Conservation (phyloP, 2,113 vertebrate species). For the Grallaria varia region DNA sequence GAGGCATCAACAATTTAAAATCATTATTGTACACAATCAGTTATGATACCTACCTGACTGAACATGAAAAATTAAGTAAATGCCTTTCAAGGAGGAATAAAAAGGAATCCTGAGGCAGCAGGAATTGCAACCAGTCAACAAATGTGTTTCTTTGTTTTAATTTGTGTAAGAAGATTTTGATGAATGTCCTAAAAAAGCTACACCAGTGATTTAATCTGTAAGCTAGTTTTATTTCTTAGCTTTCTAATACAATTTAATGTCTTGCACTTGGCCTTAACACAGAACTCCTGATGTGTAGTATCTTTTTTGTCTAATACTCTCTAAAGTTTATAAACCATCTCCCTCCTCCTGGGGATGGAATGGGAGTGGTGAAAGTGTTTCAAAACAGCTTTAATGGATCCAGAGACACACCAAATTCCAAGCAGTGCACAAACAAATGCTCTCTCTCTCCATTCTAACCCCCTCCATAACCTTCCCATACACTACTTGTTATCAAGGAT, state of each 20-base stretch:
- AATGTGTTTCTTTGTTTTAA: background rate
- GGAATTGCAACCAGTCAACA: background rate
- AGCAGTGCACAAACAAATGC: background rate
- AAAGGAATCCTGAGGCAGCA: background rate
- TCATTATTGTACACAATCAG: background rate
- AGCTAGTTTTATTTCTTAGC: background rate
- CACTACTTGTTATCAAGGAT: rapidly evolving
- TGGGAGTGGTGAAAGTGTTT: background rate
- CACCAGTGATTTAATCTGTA: background rate
- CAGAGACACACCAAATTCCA: background rate
- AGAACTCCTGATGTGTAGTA: background rate
- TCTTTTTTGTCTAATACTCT: background rate
- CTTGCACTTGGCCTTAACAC: background rate
- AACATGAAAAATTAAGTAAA: constrained; percentile 1
- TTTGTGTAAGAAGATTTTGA: background rate
- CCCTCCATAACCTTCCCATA: background rate
- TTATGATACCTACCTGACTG: background rate
- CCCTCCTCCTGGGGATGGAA: background rate
- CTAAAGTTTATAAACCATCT: background rate
- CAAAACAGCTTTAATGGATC: background rate
- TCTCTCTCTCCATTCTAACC: background rate
- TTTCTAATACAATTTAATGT: background rate
- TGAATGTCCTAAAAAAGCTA: background rate
- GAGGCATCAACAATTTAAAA: background rate
- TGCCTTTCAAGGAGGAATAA: background rate